Conservation (phyloP, 2,888 invertebrate species). For the Hyposoter didymator region DNA sequence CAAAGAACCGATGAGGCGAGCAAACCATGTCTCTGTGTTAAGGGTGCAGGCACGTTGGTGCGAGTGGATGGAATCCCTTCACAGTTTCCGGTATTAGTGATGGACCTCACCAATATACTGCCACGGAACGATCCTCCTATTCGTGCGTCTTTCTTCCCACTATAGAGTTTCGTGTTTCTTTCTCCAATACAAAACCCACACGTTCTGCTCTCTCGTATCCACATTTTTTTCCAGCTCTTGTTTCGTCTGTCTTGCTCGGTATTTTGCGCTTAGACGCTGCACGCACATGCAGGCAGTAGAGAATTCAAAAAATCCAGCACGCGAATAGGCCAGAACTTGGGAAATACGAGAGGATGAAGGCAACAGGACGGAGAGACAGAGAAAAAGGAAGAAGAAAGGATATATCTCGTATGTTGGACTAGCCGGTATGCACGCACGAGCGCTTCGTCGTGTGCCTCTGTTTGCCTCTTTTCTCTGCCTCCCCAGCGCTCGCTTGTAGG, state of each 20-base stretch:
- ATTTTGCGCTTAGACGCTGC: slow-evolving; percentile 28
- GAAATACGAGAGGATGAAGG: slow-evolving; percentile 58
- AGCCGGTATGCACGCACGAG: slow-evolving; percentile 53
- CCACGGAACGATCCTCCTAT: slow-evolving; percentile 67
- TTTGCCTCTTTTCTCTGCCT: slow-evolving; percentile 70
- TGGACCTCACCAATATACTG: slow-evolving; percentile 70
- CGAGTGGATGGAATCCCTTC: slow-evolving; percentile 70
- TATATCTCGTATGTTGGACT: slow-evolving; percentile 28
- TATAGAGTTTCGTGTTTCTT: slow-evolving; percentile 49
- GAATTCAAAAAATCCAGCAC: slow-evolving; percentile 41
- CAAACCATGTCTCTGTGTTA: slow-evolving; percentile 58
- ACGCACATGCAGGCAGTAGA: slow-evolving; percentile 49
- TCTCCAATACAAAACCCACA: slow-evolving; percentile 53
- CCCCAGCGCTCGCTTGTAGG: slow-evolving; percentile 21
- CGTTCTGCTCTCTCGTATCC: slow-evolving; percentile 28
- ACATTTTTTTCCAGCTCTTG: slow-evolving; percentile 27
- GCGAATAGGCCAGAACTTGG: slow-evolving; percentile 54
- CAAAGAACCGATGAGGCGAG: slow-evolving; percentile 61
- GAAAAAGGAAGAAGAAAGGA: slow-evolving; percentile 17
- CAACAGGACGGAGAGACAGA: slow-evolving; percentile 1
- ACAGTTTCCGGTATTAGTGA: slow-evolving; percentile 78
- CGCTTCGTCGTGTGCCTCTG: slow-evolving; percentile 67
- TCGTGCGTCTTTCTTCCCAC: slow-evolving; percentile 52
- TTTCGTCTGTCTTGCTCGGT: slow-evolving; percentile 42
- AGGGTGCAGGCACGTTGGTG: slow-evolving; percentile 71